A percentile compares a stretch with the other conserved stretches of the same genome.
phyloP scores from a whole-genome alignment of 2,113 vertebrate genomes.

The Trematomus loennbergii region DNA sequence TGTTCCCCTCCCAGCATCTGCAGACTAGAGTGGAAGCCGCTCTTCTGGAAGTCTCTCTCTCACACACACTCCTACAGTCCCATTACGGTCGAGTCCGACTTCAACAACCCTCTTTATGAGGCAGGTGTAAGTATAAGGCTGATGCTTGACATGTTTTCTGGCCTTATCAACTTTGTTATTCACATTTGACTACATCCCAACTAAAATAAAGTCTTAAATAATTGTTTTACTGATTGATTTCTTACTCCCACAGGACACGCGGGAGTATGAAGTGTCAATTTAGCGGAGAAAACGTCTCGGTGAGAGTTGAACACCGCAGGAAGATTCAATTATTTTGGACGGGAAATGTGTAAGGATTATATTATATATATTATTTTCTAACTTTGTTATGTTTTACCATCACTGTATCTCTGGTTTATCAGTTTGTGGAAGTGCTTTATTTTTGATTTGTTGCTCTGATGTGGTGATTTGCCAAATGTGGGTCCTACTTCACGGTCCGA shows the following conservation, averaged over 20 bases:
- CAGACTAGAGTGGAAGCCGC: constrained; percentile 91
- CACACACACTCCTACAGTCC: constrained; percentile 94
- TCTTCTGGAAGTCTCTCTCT: constrained; percentile 92
- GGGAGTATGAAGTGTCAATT: constrained; percentile 94
- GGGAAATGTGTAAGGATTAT: constrained; percentile 52
- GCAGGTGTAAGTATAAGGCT: constrained; percentile 86
- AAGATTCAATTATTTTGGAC: constrained; percentile 49
- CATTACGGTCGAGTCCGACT: constrained; percentile 93
- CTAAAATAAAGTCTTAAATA: background rate
- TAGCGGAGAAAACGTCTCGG: constrained; percentile 72
- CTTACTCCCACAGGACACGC: constrained; percentile 85
- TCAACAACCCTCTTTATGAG: constrained; percentile 95
- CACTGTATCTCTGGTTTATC: constrained; percentile 34
- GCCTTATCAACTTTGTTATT: background rate
- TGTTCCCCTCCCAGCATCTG: constrained; percentile 75
- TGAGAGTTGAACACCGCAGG: constrained; percentile 46
- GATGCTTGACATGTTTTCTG: background rate
- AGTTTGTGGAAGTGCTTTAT: constrained; percentile 46
- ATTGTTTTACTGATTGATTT: constrained; percentile 16
- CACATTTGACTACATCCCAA: background rate
- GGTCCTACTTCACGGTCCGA: constrained; percentile 62
- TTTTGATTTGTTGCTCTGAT: constrained; percentile 58
- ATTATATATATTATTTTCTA: constrained; percentile 22
- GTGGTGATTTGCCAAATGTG: constrained; percentile 53
- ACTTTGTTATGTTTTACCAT: constrained; percentile 34